Percentiles rank a stretch among this genome's conserved stretches.
Conservation (phyloP, 53 echinoderm and acorn worm species). For the Crossaster papposus region DNA sequence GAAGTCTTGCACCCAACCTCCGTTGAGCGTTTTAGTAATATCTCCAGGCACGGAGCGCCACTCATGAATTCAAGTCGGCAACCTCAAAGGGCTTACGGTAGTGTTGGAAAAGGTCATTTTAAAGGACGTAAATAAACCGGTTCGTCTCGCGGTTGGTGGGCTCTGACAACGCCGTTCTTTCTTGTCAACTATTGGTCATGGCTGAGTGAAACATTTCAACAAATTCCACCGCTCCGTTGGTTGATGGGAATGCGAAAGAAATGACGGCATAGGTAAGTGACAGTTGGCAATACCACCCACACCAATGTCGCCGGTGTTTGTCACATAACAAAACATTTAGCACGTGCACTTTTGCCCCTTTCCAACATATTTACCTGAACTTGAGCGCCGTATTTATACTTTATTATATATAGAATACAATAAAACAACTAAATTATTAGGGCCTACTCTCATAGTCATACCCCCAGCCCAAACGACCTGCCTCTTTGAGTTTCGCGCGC, state of each 20-base stretch:
- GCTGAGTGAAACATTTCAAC: conserved; percentile 16
- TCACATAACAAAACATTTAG: not conserved
- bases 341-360: not conserved
- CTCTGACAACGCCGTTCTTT: not conserved
- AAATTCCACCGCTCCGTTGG: not conserved
- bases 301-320: not conserved
- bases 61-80: not conserved
- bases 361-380: not conserved
- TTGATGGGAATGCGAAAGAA: not conserved
- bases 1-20: conserved; percentile 16
- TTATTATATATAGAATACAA: too few relatives aligned
- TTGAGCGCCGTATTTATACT: too few relatives aligned
- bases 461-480: too few relatives aligned
- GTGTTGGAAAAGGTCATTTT: conserved; percentile 29
- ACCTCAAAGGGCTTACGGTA: not conserved
- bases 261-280: not conserved
- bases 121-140: conserved; percentile 32
- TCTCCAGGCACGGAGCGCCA: not conserved
- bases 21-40: not conserved
- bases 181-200: not conserved
- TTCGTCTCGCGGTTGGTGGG: conserved; percentile 31
- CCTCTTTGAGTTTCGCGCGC: too few relatives aligned
- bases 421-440: too few relatives aligned
- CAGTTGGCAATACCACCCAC: not conserved
- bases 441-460: too few relatives aligned